Conservation (phyloP, 1,140 invertebrate species). For the Oscheius sp. region DNA sequence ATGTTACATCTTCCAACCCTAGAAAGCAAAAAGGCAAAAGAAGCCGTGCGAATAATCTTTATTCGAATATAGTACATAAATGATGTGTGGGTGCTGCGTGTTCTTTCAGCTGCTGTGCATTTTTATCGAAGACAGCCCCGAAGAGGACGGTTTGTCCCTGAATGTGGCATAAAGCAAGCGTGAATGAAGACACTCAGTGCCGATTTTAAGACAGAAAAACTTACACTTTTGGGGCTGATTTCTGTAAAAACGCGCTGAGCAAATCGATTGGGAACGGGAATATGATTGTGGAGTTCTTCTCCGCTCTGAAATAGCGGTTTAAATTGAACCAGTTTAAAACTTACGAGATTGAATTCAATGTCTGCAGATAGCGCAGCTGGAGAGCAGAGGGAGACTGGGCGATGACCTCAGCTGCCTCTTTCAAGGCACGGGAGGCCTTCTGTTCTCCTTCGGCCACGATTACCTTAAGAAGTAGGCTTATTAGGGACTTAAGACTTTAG, state of each 20-base stretch:
- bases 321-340: not conserved
- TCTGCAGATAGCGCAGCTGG: conserved; percentile 71
- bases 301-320: conserved; percentile 68
- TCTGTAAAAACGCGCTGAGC: conserved; percentile 47
- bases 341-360: conserved; percentile 66
- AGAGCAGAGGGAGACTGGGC: conserved; percentile 78
- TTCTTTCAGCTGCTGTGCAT: conserved; percentile 32
- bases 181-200: not conserved
- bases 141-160: conserved; percentile 1
- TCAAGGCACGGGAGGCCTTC: conserved; percentile 63
- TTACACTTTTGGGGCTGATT: conserved; percentile 48
- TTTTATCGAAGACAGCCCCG: conserved; percentile 8
- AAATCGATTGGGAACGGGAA: conserved; percentile 70
- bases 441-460: conserved; percentile 64
- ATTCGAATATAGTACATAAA: not conserved
- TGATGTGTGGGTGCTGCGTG: conserved; percentile 5
- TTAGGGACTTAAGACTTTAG: not conserved
- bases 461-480: conserved; percentile 47
- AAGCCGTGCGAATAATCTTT: not conserved
- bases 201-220: too few species aligned
- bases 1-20: too few species aligned
- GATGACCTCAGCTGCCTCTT: conserved; percentile 66
- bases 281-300: conserved; percentile 96
- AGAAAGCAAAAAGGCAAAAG: not conserved
- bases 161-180: not conserved